Percentiles rank a stretch among this genome's conserved stretches.
phyloP scores from a whole-genome alignment of 2,797 vertebrate genomes.

The Catostomus latipinnis region DNA sequence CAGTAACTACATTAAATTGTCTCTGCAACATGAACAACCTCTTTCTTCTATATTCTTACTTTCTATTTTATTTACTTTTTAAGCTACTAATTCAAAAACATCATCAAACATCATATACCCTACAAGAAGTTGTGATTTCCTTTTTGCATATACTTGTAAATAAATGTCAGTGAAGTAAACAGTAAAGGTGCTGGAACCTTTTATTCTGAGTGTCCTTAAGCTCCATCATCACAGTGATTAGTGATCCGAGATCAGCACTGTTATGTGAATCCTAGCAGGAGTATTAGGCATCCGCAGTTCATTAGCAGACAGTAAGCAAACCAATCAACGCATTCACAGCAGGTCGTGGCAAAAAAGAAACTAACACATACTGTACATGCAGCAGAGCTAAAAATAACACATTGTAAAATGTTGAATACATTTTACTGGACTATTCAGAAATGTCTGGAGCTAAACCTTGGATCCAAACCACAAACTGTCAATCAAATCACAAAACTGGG shows the following conservation, averaged over 20 bases:
- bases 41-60: neutral
- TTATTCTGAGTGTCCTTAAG: conserved; percentile 4
- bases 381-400: conserved; percentile 7
- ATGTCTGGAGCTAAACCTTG: neutral
- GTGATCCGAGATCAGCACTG: neutral
- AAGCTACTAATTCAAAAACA: neutral
- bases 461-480: neutral
- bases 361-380: conserved; percentile 8
- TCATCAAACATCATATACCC: neutral
- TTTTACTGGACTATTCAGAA: conserved; percentile 19
- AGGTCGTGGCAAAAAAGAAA: conserved; percentile 4
- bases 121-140: neutral
- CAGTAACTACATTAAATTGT: neutral
- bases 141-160: neutral
- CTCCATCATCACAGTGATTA: neutral
- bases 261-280: neutral
- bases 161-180: conserved; percentile 2
- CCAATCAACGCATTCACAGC: conserved; percentile 44
- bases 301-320: conserved; percentile 30
- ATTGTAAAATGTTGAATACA: conserved; percentile 20
- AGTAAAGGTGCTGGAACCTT: neutral
- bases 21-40: neutral
- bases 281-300: conserved; percentile 4
- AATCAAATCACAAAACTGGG: neutral
- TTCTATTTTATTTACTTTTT: neutral